These are phyloP conservation scores for Pseudochirops cupreus DNA, from an alignment of 2,797 vertebrate species.

Conservation along the genomic window DNA sequence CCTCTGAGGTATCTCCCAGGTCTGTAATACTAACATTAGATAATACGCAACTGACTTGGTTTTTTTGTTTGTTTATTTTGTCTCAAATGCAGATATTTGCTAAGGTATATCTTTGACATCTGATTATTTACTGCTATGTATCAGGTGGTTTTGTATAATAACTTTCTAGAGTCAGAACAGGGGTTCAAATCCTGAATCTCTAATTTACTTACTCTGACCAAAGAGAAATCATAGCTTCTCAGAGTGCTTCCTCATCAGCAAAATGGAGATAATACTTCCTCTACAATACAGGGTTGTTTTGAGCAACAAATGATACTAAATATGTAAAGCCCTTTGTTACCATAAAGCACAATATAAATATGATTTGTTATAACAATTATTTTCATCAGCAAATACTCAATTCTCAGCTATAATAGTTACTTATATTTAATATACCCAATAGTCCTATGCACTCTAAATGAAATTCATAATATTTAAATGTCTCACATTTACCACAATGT, in stretches of 20 bases:
- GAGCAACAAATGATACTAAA: background rate
- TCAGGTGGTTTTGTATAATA: background rate
- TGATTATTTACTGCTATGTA: background rate
- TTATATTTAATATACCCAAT: background rate
- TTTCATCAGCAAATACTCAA: background rate
- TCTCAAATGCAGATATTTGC: background rate
- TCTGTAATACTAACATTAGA: background rate
- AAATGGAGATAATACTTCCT: background rate
- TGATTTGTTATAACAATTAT: background rate
- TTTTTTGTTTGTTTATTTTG: background rate
- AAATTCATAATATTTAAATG: slow-evolving; percentile 2
- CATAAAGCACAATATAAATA: background rate
- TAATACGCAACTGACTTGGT: too few species aligned
- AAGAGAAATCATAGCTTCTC: background rate
- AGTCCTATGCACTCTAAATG: background rate
- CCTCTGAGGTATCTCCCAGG: background rate
- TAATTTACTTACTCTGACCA: background rate
- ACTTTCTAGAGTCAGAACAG: background rate
- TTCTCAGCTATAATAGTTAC: background rate
- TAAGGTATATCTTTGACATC: background rate
- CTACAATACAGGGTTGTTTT: background rate
- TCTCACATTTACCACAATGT: background rate
- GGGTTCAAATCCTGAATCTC: background rate
- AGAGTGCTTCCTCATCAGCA: background rate
- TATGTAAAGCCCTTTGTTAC: background rate